These are phyloP conservation scores for Fringilla coelebs DNA, from an alignment of 2,797 vertebrate genomes.

Conservation along the genomic window DNA sequence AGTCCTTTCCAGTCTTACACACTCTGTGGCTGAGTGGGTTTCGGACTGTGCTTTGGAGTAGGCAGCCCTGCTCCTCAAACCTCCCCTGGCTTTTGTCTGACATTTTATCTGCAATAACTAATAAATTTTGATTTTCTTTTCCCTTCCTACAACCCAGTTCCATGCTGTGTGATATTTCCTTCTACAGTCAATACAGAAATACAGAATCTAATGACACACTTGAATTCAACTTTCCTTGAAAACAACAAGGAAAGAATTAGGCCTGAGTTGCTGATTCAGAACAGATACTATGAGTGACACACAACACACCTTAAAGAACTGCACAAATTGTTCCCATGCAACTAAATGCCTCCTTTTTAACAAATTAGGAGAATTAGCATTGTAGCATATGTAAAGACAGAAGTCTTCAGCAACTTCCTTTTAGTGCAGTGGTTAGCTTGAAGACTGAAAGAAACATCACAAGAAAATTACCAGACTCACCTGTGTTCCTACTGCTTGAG, in stretches of 20 bases:
- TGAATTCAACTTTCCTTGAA: background rate
- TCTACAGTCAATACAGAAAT: background rate
- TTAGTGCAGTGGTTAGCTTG: background rate
- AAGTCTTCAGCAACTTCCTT: background rate
- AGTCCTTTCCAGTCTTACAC: background rate
- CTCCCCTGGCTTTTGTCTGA: background rate
- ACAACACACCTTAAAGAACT: background rate
- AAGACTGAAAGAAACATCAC: background rate
- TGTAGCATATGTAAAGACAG: background rate
- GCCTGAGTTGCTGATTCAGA: background rate
- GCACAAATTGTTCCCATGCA: background rate
- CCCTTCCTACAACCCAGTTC: background rate
- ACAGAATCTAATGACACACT: background rate
- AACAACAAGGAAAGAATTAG: background rate
- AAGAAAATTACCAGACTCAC: background rate
- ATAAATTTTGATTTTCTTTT: background rate
- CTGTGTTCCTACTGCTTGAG: background rate
- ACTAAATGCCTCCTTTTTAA: background rate
- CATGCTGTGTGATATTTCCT: background rate
- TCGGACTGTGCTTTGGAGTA: background rate
- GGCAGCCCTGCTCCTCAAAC: background rate
- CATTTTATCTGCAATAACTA: background rate
- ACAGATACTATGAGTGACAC: rapidly evolving
- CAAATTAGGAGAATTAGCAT: background rate
- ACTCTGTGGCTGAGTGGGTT: rapidly evolving